These are phyloP conservation scores for Poeciliopsis infans DNA, from an alignment of 2,797 vertebrate species.

Conservation along the genomic window DNA sequence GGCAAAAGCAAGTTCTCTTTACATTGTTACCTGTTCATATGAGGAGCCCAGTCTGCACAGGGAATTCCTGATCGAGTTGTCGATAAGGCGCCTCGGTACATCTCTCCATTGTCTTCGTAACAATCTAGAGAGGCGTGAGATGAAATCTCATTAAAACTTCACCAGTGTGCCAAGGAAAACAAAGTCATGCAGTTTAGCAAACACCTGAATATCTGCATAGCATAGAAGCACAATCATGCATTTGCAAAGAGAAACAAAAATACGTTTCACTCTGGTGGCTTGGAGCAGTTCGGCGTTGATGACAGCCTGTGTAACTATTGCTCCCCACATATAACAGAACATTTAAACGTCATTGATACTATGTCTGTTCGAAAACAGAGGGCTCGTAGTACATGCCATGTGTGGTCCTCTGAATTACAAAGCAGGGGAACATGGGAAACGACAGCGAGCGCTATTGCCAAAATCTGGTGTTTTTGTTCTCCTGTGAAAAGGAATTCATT, in stretches of 20 bases:
- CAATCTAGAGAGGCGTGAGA: conserved; percentile 83
- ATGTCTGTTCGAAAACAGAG: conserved; percentile 42
- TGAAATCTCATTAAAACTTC: conserved; percentile 17
- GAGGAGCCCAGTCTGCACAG: conserved; percentile 91
- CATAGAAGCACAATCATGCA: conserved; percentile 4
- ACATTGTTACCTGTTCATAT: conserved; percentile 81
- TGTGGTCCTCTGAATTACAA: conserved; percentile 59
- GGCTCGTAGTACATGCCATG: conserved; percentile 36
- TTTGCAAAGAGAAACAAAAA: conserved; percentile 23
- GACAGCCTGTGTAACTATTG: conserved; percentile 45
- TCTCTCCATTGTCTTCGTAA: conserved; percentile 90
- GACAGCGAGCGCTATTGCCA: conserved; percentile 42
- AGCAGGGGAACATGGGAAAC: conserved; percentile 64
- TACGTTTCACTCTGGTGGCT: conserved; percentile 57
- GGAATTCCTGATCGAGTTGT: conserved; percentile 91
- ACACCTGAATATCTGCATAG: conserved; percentile 31
- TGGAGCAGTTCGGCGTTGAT: conserved; percentile 52
- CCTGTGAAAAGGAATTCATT: conserved; percentile 61
- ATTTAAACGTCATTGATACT: conserved; percentile 30
- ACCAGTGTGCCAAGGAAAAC: conserved; percentile 7
- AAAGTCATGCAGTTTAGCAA: conserved; percentile 28
- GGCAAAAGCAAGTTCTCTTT: conserved; percentile 26
- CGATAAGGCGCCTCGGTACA: conserved; percentile 89
- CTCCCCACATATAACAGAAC: conserved; percentile 54
- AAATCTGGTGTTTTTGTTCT: conserved; percentile 53